These are phyloP conservation scores for Palythoa grandiflora DNA, from an alignment of 92 coral and sea anemone species.

Conservation along the genomic window DNA sequence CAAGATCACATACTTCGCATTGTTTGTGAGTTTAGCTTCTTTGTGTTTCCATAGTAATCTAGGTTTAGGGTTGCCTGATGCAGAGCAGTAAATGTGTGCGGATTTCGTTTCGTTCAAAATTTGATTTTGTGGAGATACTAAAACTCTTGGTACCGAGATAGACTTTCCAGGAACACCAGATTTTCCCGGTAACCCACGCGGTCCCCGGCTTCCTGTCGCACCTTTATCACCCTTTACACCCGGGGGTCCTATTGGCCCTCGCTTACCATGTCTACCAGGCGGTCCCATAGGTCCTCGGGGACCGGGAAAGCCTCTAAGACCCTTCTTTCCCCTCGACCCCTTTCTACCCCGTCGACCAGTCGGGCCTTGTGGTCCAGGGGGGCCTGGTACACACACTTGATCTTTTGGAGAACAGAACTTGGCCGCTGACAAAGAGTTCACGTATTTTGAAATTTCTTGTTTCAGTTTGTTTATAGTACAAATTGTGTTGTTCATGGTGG, in stretches of 20 bases:
- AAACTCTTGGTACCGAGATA: no score
- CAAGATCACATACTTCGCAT: conserved; percentile 6
- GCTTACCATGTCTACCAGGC: conserved; percentile 39
- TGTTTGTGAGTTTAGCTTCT: background rate
- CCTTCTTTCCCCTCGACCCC: conserved; percentile 12
- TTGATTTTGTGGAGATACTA: background rate
- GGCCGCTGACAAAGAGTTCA: background rate
- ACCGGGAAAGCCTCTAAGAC: conserved; percentile 26
- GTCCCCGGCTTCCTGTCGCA: conserved; percentile 20
- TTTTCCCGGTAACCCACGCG: conserved; percentile 36
- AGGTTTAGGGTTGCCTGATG: conserved; percentile 51
- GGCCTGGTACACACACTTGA: background rate
- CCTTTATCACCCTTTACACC: conserved; percentile 24
- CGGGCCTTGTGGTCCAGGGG: background rate
- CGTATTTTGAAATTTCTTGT: conserved; percentile 7
- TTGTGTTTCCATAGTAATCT: conserved; percentile 31
- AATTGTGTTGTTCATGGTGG: background rate
- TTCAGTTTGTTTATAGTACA: background rate
- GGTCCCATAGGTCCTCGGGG: conserved; percentile 42
- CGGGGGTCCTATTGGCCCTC: conserved; percentile 33
- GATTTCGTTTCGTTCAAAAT: conserved; percentile 22
- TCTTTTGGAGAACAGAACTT: conserved; percentile 14
- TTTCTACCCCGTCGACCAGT: background rate
- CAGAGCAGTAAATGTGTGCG: conserved; percentile 37
- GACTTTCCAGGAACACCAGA: conserved; percentile 27